phyloP scores from a whole-genome alignment of 2,888 invertebrate genomes.

The Blastobasis lacticolella region DNA sequence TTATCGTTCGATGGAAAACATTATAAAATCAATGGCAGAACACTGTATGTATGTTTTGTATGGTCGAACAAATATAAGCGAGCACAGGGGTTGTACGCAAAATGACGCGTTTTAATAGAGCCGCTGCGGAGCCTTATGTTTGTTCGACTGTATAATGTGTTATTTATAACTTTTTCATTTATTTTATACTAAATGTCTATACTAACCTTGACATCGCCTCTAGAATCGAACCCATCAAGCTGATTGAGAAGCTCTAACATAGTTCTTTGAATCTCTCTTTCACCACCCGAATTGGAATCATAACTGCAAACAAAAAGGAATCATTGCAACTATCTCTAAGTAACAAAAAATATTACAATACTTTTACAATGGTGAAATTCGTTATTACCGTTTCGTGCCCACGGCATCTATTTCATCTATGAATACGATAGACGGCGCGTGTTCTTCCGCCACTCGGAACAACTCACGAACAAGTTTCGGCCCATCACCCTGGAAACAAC shows the following conservation, averaged over 20 bases:
- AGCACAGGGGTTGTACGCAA: too few species aligned
- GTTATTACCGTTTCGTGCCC: slow-evolving; percentile 89
- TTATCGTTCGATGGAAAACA: too few species aligned
- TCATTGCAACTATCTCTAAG: not conserved
- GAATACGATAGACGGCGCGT: slow-evolving; percentile 99
- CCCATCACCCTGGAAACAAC: slow-evolving; percentile 87
- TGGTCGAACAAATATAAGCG: too few species aligned
- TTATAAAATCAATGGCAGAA: too few species aligned
- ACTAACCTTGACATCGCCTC: slow-evolving; percentile 94
- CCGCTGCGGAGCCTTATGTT: too few species aligned
- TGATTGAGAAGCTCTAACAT: slow-evolving; percentile 99
- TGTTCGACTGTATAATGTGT: too few species aligned
- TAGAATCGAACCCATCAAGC: slow-evolving; percentile 97
- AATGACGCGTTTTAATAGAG: too few species aligned
- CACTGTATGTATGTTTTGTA: too few species aligned
- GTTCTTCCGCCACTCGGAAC: slow-evolving; percentile 99
- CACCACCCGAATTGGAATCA: slow-evolving; percentile 99
- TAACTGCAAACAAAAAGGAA: slow-evolving; percentile 67
- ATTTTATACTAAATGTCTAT: not conserved
- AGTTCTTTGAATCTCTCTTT: slow-evolving; percentile 99
- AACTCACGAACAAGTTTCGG: slow-evolving; percentile 98
- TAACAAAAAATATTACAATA: not conserved
- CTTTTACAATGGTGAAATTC: not conserved
- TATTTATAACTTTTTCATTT: too few species aligned
- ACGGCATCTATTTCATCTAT: slow-evolving; percentile 99